Percentiles rank a stretch among this genome's conserved stretches.
Evolutionary conservation across 1,140 invertebrate genomes (phyloP).

Genomic region (Leptoteleia sp.): DNA sequence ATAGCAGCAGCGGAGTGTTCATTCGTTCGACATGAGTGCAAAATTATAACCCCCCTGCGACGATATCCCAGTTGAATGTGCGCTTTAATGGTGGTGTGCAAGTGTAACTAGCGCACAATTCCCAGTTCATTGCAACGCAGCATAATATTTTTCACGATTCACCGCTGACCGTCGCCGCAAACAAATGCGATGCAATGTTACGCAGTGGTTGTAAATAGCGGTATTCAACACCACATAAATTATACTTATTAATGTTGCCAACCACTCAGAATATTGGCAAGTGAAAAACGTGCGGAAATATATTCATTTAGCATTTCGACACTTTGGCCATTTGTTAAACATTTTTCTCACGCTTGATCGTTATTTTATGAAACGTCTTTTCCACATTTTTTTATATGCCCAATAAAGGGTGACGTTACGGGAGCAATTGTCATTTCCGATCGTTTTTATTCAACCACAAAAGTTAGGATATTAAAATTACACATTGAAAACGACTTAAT

Average conservation of each 20-base stretch:
- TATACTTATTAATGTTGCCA: conserved; percentile 50
- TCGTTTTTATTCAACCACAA: too few species aligned
- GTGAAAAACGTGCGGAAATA: conserved; percentile 50
- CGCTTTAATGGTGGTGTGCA: conserved; percentile 56
- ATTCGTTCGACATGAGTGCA: conserved; percentile 58
- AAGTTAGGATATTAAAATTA: too few species aligned
- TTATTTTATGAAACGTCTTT: too few species aligned
- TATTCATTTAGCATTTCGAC: conserved; percentile 51
- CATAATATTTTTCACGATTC: conserved; percentile 61
- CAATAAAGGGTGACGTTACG: too few species aligned
- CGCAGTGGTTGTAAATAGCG: conserved; percentile 31
- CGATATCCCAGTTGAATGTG: conserved; percentile 33
- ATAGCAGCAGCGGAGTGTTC: conserved; percentile 29
- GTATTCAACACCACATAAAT: conserved; percentile 54
- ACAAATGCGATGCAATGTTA: conserved; percentile 43
- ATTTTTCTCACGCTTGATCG: conserved; percentile 49
- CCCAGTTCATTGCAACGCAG: conserved; percentile 51
- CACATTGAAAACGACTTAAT: too few species aligned
- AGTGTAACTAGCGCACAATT: conserved; percentile 61
- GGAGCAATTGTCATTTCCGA: too few species aligned
- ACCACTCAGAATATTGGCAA: conserved; percentile 15
- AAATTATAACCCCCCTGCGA: conserved; percentile 65
- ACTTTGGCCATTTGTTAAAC: conserved; percentile 10
- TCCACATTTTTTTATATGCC: too few species aligned
- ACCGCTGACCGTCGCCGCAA: conserved; percentile 58